Evolutionary conservation across 2,888 invertebrate species (phyloP).

Genomic region (Atherix ibis): DNA sequence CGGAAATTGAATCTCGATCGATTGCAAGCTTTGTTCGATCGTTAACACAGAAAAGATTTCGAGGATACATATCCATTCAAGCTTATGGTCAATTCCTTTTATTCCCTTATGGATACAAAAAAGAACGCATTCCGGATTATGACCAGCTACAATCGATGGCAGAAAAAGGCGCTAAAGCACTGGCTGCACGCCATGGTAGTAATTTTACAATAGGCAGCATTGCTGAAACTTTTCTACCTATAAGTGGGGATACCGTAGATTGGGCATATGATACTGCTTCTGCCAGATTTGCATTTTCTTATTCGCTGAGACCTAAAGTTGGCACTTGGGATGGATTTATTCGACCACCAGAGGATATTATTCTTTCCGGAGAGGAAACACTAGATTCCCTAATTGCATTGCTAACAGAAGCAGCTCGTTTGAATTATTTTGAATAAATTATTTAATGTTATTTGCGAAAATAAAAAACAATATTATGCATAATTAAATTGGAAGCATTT

Average conservation of each 20-base stretch:
- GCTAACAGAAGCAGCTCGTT: slow-evolving; percentile 32
- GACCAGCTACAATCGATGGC: no score
- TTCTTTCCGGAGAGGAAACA: slow-evolving; percentile 46
- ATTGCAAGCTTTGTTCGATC: slow-evolving; percentile 40
- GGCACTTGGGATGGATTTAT: slow-evolving; percentile 38
- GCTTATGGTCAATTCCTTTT: slow-evolving; percentile 58
- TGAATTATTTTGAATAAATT: no score
- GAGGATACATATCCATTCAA: slow-evolving; percentile 56
- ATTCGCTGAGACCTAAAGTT: slow-evolving; percentile 40
- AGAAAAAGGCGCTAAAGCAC: neutral
- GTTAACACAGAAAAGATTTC: slow-evolving; percentile 37
- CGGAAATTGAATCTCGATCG: slow-evolving; percentile 39
- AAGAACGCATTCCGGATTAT: no score
- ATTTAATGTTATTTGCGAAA: no score
- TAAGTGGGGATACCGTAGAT: slow-evolving; percentile 43
- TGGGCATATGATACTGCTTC: slow-evolving; percentile 46
- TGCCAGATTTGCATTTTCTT: slow-evolving; percentile 40
- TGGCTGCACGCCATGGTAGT: slow-evolving; percentile 38
- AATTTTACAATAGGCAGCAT: slow-evolving; percentile 38
- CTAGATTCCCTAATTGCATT: slow-evolving; percentile 36
- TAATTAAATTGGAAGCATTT: no score
- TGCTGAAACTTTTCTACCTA: slow-evolving; percentile 16
- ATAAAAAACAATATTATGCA: no score
- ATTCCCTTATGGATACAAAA: slow-evolving; percentile 53
- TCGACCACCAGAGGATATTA: slow-evolving; percentile 46